Conservation (phyloP, 1,140 invertebrate genomes). For the Drosophila yakuba region DNA sequence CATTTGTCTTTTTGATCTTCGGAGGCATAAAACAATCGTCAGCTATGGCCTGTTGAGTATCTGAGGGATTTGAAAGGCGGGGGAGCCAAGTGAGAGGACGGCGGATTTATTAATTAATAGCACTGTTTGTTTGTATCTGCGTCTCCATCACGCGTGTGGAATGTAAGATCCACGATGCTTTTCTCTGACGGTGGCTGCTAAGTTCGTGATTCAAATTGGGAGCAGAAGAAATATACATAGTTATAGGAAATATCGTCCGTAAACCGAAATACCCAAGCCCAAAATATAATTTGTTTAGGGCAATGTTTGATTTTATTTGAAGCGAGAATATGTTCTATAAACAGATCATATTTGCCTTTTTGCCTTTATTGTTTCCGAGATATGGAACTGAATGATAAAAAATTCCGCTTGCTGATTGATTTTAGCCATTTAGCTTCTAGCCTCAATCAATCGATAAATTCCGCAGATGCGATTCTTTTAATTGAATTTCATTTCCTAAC, state of each 20-base stretch:
- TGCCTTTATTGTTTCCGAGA: background rate
- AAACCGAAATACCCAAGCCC: no score
- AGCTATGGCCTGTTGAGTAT: conserved; percentile 16
- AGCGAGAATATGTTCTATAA: no score
- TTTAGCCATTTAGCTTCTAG: conserved; percentile 25
- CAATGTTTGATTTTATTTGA: no score
- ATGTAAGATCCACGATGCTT: conserved; percentile 25
- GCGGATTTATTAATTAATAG: conserved; percentile 44
- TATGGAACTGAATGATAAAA: conserved; percentile 1
- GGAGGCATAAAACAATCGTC: conserved; percentile 49
- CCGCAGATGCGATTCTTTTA: conserved; percentile 11
- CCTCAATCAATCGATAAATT: conserved; percentile 11
- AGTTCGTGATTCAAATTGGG: conserved; percentile 27
- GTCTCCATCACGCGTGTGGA: conserved; percentile 33
- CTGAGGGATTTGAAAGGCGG: conserved; percentile 17
- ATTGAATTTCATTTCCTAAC: conserved; percentile 44
- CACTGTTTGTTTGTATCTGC: conserved; percentile 13
- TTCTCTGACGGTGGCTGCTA: background rate
- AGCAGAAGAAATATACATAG: conserved; percentile 24
- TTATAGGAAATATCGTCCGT: conserved; percentile 5
- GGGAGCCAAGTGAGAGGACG: conserved; percentile 21
- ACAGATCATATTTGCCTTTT: background rate
- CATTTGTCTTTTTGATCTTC: conserved; percentile 37
- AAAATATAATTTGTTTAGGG: background rate
- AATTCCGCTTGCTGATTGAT: conserved; percentile 1